These are phyloP conservation scores for Vidua chalybeata DNA, from an alignment of 2,113 vertebrate genomes.

Conservation along the genomic window DNA sequence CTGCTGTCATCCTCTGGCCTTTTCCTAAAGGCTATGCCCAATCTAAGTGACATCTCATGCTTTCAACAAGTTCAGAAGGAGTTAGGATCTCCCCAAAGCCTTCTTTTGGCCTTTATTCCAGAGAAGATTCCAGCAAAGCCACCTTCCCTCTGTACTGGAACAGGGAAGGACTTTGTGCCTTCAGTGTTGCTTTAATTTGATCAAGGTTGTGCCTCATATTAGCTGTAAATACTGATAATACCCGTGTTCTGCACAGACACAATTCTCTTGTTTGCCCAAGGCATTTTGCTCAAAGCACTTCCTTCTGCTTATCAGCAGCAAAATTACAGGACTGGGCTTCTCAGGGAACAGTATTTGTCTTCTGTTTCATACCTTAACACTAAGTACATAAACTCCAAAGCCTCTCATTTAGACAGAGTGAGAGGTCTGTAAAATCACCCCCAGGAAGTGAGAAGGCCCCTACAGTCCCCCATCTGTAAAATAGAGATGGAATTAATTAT, in stretches of 20 bases:
- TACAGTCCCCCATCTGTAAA: neutral
- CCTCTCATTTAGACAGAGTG: neutral
- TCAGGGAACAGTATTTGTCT: neutral
- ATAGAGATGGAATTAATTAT: neutral
- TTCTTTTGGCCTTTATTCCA: neutral
- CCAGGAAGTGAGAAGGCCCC: neutral
- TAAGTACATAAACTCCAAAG: neutral
- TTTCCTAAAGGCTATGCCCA: neutral
- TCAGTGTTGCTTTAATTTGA: neutral
- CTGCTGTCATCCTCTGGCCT: neutral
- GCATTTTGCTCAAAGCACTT: neutral
- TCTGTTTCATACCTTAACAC: neutral
- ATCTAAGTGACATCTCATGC: neutral
- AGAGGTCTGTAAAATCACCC: neutral
- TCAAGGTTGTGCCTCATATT: neutral
- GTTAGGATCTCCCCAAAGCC: neutral
- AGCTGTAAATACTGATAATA: neutral
- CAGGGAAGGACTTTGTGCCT: neutral
- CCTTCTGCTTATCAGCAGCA: neutral
- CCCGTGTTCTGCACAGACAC: neutral
- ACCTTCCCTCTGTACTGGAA: neutral
- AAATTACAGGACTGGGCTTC: neutral
- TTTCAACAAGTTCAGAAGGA: neutral
- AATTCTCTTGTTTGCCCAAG: neutral
- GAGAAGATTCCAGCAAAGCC: neutral